Evolutionary conservation across 1,140 invertebrate species (phyloP), one percentile per base, ranked within the genome.

Genomic region (Drosophila orosa): DNA sequence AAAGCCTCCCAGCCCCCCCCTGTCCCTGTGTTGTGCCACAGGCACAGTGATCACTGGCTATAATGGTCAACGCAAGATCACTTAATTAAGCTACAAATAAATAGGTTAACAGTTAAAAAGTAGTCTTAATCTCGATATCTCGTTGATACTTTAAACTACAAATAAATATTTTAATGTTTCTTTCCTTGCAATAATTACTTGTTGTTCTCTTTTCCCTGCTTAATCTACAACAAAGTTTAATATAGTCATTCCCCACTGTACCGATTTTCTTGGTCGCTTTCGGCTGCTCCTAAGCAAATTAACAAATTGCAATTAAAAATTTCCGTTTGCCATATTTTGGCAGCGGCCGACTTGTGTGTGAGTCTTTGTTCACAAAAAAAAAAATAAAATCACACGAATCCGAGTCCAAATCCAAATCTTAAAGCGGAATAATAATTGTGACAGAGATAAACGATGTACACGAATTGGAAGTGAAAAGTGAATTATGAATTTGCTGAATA

Each of bases 271-370:
- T 17, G 13, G 22, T 12, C n/a, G 24, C 12, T 39, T 19, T 33
- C 42, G 25, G 27, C 39, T 31, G 72, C 62, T 67, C 8, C 54
- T 58, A 35, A 48, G 47, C 73, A 76, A 76, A 76, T 76, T 76
- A 76, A 76, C 73, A 76, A 76, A 76, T 76, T 76, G 73, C 73
- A 76, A 76, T 76, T 76, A 76, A 76, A 75, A 76, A 67, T 76
- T 75, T 67, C 50, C 48, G 73, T 57, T 75, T 74, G 59, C 72
- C 72, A 75, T 57, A 75, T 75, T 75, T 75, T 75, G 73, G 72
- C 58, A 75, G 54, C 60, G 47, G 22, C 10, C 52, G 22, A 58
- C 60, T 44, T 47, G 47, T 75, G 54, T 19, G 47, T 75, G 54
- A n/a, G 47, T 39, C 48, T 65, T 74, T 63, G 60, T 66, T 75